Evolutionary conservation across 30 jellyfish, hydroid and myxozoan species (phyloP), one percentile per base, ranked within the genome.

Genomic region (Cassiopea andromeda): DNA sequence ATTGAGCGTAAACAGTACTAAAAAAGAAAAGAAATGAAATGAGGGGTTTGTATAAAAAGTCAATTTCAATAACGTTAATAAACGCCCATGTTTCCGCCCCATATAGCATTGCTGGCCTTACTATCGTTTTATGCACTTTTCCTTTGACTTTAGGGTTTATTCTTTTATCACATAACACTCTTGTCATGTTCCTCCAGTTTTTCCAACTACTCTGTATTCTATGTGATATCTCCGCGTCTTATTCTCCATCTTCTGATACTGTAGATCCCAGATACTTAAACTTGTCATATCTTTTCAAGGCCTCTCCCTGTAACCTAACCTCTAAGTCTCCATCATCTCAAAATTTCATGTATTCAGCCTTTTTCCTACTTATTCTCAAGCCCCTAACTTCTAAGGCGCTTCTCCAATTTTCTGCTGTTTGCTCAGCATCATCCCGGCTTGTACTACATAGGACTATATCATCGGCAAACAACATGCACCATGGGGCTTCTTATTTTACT

Each of bases 61-160:
- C 38, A 27, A 27, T 27, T 27, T 27, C 38, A 27, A 27, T 27
- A 27, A 27, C 38, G 38, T 27, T 27, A 27, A 27, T 27, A 27
- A 27, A 27, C 38, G 79, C 82, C 82, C 58, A 73, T 10, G 81
- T 17, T 60, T 81, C 67, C 10, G 7, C 15, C n/a, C 60, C 83
- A 60, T 81, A 81, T 44, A 60, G 7, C 90, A 81, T 81, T n/a
- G 90, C 90, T 50, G 90, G 80, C 7, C 79, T 4, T 12, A 81
- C 90, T 38, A 83, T 85, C 7, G 19, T 38, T 60, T 61, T 81
- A 44, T 81, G 38, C 80, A 45, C 66, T 47, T 81, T 47, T 2
- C 59, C 90, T 78, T 15, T 43, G 19, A 8, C 47, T 60, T 66
- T 66, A 3, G 27, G 27, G 4, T 16, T 14, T 19, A 73, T 18